Base-by-base conservation (phyloP, 1,140 invertebrate genomes). In the Bursaphelenchus mucronatus region DNA sequence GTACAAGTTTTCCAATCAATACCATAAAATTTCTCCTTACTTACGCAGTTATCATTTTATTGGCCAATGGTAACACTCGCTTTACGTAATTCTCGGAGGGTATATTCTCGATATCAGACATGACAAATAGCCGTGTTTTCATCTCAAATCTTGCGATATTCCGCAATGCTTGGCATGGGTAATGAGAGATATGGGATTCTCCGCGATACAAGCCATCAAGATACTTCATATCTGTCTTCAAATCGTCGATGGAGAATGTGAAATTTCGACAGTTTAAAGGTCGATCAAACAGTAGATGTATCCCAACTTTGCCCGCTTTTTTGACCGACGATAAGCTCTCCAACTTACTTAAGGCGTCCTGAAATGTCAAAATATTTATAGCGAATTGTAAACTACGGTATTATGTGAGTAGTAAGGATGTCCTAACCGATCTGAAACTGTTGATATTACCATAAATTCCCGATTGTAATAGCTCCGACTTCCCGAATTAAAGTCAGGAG, bases 101-200 rank as follows among this genome's bases (percentile, higher is more conserved):
- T 13, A 69, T 13, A 21, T 67, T 21, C 44, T 67, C 65, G 19
- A 67, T 45, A n/a, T 67, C 65, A n/a, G 45, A 44, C 17, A 49
- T 56, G 56, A 67, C 30, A 39, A 67, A 67, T 10, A 67, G 46
- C 40, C 21, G 13, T 11, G 63, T 67, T 40, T 61, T 13, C 30
- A 43, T n/a, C 10, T 51, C 66, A 15, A 17, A 13, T n/a, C 65
- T 8, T 13, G 67, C 65, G 56, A 66, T 66, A 54, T 66, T 66
- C 45, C 64, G 11, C 6, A 64, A 63, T 8, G 39, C 44, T 19
- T 66, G 67, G 9, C 67, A 67, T 9, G 64, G 64, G 44, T 66
- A 66, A 21, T 30, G 39, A 10, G 13, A 30, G 7, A 30, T 30
- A 30, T 30, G 30, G 30, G 30, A 1, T 30, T 30, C 30, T 30